These are phyloP conservation scores for Bovichtus diacanthus DNA, from an alignment of 2,797 vertebrate species.

Conservation along the genomic window DNA sequence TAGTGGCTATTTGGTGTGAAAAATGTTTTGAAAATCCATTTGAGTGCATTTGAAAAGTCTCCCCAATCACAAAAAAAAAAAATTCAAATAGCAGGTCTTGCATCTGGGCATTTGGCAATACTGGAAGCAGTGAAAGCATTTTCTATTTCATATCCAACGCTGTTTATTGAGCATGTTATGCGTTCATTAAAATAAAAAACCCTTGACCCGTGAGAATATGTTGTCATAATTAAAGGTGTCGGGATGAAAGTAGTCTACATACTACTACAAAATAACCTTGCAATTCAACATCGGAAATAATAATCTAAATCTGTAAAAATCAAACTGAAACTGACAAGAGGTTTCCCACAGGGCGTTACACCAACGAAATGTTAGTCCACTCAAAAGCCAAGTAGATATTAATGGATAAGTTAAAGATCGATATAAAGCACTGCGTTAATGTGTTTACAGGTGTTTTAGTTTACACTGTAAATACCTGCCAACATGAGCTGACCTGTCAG, in stretches of 20 bases:
- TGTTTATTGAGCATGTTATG: slow-evolving; percentile 5
- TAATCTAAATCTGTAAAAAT: no score
- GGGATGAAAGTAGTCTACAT: slow-evolving; percentile 2
- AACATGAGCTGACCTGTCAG: slow-evolving; percentile 49
- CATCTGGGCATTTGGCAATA: slow-evolving; percentile 21
- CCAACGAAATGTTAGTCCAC: background rate
- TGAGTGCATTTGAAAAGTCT: slow-evolving; percentile 49
- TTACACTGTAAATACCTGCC: slow-evolving; percentile 48
- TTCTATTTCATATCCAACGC: slow-evolving; percentile 32
- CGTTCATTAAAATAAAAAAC: slow-evolving; percentile 36
- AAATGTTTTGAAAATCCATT: slow-evolving; percentile 66
- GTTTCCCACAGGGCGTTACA: no score
- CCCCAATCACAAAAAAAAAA: slow-evolving; percentile 22
- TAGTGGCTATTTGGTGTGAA: slow-evolving; percentile 59
- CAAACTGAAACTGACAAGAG: background rate
- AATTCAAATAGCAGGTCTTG: slow-evolving; percentile 37
- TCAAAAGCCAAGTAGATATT: background rate
- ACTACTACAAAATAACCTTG: background rate
- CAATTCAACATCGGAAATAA: background rate
- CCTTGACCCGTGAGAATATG: background rate
- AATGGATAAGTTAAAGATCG: background rate
- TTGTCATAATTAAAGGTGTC: slow-evolving; percentile 22
- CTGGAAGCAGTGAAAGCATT: slow-evolving; percentile 10
- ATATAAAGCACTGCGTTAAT: background rate
- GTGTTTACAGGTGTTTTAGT: slow-evolving; percentile 37